Evolutionary conservation across 2,888 invertebrate genomes (phyloP).

Genomic region (Diarsia brunnea): DNA sequence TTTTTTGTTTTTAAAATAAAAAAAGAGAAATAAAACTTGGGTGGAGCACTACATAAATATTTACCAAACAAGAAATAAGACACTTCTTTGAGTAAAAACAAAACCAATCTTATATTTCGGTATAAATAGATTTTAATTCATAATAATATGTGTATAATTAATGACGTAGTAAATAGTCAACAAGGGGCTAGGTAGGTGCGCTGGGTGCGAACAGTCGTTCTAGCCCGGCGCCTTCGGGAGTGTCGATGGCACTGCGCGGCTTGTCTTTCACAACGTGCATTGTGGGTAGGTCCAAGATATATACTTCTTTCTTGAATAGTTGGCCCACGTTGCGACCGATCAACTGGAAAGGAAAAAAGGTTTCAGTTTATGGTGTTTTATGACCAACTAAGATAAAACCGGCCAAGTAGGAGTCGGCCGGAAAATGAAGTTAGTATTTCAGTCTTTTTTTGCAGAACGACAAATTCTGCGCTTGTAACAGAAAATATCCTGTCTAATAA

Average conservation of each 20-base stretch:
- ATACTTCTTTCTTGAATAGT: slow-evolving; percentile 96
- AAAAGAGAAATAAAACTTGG: background rate
- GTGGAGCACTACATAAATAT: background rate
- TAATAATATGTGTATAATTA: slow-evolving; percentile 61
- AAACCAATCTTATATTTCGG: slow-evolving; percentile 61
- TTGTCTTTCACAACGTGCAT: slow-evolving; percentile 86
- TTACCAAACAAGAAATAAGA: slow-evolving; percentile 17
- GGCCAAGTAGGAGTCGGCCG: background rate
- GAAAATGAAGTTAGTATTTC: background rate
- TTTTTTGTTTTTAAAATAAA: too few species aligned
- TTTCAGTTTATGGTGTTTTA: background rate
- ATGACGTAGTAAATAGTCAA: slow-evolving; percentile 75
- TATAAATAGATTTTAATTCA: slow-evolving; percentile 81
- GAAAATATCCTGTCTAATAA: background rate
- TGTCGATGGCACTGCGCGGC: slow-evolving; percentile 81
- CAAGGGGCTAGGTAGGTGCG: slow-evolving; percentile 76
- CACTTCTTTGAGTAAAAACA: slow-evolving; percentile 24
- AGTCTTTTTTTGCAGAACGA: background rate
- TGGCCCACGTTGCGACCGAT: slow-evolving; percentile 96
- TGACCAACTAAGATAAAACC: background rate
- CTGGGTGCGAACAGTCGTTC: slow-evolving; percentile 81
- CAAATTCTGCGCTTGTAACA: background rate
- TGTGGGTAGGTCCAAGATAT: slow-evolving; percentile 95
- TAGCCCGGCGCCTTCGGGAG: slow-evolving; percentile 80
- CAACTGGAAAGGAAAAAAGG: slow-evolving; percentile 87